phyloP scores from a whole-genome alignment of 2,797 vertebrate genomes.

The Crenuchus spilurus region DNA sequence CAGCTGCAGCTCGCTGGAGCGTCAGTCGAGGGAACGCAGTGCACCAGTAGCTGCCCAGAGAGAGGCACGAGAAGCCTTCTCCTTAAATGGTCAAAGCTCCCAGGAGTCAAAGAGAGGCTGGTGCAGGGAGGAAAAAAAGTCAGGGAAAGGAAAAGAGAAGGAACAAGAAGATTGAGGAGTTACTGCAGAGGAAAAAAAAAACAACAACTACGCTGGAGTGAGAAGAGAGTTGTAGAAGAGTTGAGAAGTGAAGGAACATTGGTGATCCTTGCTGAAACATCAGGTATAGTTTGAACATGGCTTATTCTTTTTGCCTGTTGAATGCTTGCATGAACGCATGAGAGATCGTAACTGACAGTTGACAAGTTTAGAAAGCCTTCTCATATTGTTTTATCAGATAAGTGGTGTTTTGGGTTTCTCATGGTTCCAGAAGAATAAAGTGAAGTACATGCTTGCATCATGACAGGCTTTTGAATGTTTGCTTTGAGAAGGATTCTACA shows the following conservation, averaged over 20 bases:
- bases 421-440: not conserved
- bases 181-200: conserved; percentile 75
- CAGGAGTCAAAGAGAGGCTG: conserved; percentile 95
- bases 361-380: too few relatives aligned
- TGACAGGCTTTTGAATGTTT: not conserved
- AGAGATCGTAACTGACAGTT: not conserved
- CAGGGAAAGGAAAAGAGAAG: conserved; percentile 83
- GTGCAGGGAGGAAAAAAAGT: conserved; percentile 80
- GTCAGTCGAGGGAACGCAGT: conserved; percentile 25
- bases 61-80: conserved; percentile 93
- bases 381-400: too few relatives aligned
- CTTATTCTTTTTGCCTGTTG: not conserved
- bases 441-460: not conserved
- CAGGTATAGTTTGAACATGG: conserved; percentile 82
- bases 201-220: conserved; percentile 59
- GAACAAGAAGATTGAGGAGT: conserved; percentile 80
- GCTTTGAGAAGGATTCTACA: not conserved
- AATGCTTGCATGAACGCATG: conserved; percentile 28
- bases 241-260: conserved; percentile 63
- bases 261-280: conserved; percentile 70
- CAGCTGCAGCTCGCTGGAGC: conserved; percentile 40
- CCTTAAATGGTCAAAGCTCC: conserved; percentile 99
- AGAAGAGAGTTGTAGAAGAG: conserved; percentile 76
- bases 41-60: conserved; percentile 71
- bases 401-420: not conserved